These are phyloP conservation scores for Zoanthus solanderi DNA, from an alignment of 92 coral and sea anemone species.

Conservation along the genomic window DNA sequence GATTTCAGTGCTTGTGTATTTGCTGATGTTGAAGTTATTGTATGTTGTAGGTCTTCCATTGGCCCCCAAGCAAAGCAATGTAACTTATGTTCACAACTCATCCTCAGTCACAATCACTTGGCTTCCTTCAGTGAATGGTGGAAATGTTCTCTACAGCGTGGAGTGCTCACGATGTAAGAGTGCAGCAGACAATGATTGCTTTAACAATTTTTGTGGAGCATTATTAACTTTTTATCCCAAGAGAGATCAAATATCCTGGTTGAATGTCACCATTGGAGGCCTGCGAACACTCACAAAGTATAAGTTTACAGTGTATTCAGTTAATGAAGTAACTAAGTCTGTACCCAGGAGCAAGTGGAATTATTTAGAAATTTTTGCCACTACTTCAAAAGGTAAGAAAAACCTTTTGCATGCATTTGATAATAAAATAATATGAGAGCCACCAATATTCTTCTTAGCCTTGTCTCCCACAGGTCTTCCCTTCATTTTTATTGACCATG, in stretches of 20 bases:
- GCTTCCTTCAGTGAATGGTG: slow-evolving; percentile 37
- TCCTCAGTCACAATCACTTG: slow-evolving; percentile 55
- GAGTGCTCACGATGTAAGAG: slow-evolving; percentile 76
- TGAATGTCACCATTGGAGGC: slow-evolving; percentile 68
- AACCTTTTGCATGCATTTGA: too few relatives aligned
- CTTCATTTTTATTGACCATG: too few relatives aligned
- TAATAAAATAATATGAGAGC: too few relatives aligned
- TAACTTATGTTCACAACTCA: slow-evolving; percentile 50
- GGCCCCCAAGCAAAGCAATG: slow-evolving; percentile 58
- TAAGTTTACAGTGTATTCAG: slow-evolving; percentile 76
- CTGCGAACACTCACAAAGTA: slow-evolving; percentile 59
- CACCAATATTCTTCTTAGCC: too few relatives aligned
- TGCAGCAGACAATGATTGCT: slow-evolving; percentile 55
- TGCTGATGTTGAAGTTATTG: not conserved
- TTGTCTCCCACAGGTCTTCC: too few relatives aligned
- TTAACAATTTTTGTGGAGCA: slow-evolving; percentile 53
- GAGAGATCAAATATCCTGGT: slow-evolving; percentile 40
- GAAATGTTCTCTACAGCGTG: slow-evolving; percentile 43
- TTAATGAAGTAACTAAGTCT: slow-evolving; percentile 55
- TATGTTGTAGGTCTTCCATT: slow-evolving; percentile 55
- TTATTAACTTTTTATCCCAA: slow-evolving; percentile 55
- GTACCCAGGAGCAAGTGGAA: slow-evolving; percentile 71
- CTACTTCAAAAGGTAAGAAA: slow-evolving; percentile 53
- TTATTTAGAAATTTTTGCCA: slow-evolving; percentile 52
- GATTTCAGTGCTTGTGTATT: too few relatives aligned